Evolutionary conservation across 2,113 vertebrate species (phyloP), one percentile per base, ranked within the genome.

Genomic region (Callocephalon fimbriatum): DNA sequence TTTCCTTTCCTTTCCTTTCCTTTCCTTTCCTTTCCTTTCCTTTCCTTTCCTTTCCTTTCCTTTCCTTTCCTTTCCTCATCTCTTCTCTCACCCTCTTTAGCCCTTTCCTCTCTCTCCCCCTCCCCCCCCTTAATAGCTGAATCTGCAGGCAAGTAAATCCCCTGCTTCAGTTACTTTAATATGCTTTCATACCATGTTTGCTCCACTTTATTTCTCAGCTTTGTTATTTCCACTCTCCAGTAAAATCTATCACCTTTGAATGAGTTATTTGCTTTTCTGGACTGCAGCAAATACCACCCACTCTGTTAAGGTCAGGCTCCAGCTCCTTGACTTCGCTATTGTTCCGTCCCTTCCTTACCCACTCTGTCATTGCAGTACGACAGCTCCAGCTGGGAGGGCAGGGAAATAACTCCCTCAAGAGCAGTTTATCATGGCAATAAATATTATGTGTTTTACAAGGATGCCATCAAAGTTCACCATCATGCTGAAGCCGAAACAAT

Each of bases 401-500:
- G 85, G 95, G 91, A 97, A 98, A 98, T 88, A 86, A 67, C 96
- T 98, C 98, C 96, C 98, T 66, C 31, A 96, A 95, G 98, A 93
- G 97, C 95, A 97, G 94, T 98, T 98, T 96, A 97, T 98, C 97
- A 97, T 23, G 71, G 97, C 95, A 96, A 97, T 98, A 98, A 98
- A 98, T 80, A 96, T 95, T 96, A 81, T 95, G 70, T 93, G 91
- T 97, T 98, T 97, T 97, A 98, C 96, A 94, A 95, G 97, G 95
- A 97, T 98, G 96, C 97, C 97, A 98, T 98, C 98, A 98, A 96
- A 98, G 97, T 97, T 98, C 97, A 98, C 97, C 96, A 97, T 91
- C 89, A 66, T 70, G 51, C 91, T 15, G n/a, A 90, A 97, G 82
- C 82, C 20, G 48, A 96, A 98, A 98, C 98, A 98, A 96, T 97